phyloP scores from a whole-genome alignment of 2,888 invertebrate genomes.

The Acanthosepion lycidas region DNA sequence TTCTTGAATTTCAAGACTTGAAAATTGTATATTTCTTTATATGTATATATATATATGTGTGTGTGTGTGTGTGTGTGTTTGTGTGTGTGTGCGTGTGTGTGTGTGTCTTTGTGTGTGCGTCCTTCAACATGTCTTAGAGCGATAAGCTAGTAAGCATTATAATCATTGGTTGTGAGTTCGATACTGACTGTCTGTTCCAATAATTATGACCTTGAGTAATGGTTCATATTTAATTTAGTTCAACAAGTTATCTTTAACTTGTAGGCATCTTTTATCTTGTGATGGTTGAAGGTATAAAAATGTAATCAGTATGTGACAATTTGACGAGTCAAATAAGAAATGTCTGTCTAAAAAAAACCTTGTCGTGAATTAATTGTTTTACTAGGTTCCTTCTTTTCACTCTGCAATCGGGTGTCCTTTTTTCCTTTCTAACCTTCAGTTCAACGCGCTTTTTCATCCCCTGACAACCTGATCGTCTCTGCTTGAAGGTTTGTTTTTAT shows the following conservation, averaged over 20 bases:
- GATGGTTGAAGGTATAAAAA: neutral
- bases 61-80: no score
- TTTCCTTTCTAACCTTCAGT: neutral
- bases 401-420: neutral
- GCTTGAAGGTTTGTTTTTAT: neutral
- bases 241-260: neutral
- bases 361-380: neutral
- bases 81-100: no score
- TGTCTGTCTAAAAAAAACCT: neutral
- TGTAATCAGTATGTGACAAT: neutral
- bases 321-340: neutral
- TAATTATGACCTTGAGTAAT: no score
- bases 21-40: no score
- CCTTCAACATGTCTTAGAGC: no score
- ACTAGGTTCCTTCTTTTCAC: neutral
- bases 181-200: no score
- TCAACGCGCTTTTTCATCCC: neutral
- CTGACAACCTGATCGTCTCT: neutral
- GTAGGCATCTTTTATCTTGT: neutral
- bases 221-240: neutral
- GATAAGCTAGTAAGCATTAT: no score
- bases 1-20: no score
- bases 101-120: no score
- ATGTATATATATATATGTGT: no score
- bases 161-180: no score